Evolutionary conservation across 1,140 invertebrate species (phyloP).

Genomic region (Calephelis nemesis): DNA sequence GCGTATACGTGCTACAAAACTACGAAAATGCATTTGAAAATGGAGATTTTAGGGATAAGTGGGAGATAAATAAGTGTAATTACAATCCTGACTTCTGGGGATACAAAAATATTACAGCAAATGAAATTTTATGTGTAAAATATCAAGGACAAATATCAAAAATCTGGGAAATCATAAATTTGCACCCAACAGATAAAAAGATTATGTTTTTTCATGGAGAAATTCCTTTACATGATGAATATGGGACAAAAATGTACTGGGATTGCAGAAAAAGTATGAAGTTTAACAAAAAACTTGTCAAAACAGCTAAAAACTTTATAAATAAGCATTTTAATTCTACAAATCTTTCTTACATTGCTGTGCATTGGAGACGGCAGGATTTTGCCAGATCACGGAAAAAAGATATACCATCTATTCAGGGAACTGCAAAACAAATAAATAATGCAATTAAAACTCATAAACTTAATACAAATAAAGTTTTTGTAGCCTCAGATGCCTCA

Average conservation of each 20-base stretch:
- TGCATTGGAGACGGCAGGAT: slow-evolving; percentile 92
- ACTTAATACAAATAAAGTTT: slow-evolving; percentile 83
- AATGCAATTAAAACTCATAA: slow-evolving; percentile 77
- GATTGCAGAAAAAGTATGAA: slow-evolving; percentile 93
- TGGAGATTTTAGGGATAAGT: slow-evolving; percentile 91
- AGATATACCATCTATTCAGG: slow-evolving; percentile 85
- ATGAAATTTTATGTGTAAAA: slow-evolving; percentile 86
- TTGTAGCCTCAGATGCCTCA: slow-evolving; percentile 91
- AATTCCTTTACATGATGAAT: slow-evolving; percentile 92
- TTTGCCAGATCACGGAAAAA: slow-evolving; percentile 85
- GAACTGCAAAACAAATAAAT: slow-evolving; percentile 86
- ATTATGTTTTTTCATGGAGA: slow-evolving; percentile 93
- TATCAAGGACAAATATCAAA: slow-evolving; percentile 90
- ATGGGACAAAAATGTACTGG: slow-evolving; percentile 93
- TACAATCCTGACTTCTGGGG: slow-evolving; percentile 74
- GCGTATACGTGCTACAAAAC: slow-evolving; percentile 90
- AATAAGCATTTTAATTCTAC: slow-evolving; percentile 82
- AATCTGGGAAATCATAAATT: slow-evolving; percentile 79
- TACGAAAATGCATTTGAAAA: slow-evolving; percentile 91
- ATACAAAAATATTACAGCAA: slow-evolving; percentile 82
- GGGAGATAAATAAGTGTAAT: slow-evolving; percentile 81
- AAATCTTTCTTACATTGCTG: slow-evolving; percentile 87
- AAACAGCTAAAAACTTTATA: slow-evolving; percentile 87
- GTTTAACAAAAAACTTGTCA: slow-evolving; percentile 86
- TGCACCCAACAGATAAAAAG: slow-evolving; percentile 65